Conservation (phyloP, 2,113 vertebrate genomes). For the Lethenteron camtschaticum region DNA sequence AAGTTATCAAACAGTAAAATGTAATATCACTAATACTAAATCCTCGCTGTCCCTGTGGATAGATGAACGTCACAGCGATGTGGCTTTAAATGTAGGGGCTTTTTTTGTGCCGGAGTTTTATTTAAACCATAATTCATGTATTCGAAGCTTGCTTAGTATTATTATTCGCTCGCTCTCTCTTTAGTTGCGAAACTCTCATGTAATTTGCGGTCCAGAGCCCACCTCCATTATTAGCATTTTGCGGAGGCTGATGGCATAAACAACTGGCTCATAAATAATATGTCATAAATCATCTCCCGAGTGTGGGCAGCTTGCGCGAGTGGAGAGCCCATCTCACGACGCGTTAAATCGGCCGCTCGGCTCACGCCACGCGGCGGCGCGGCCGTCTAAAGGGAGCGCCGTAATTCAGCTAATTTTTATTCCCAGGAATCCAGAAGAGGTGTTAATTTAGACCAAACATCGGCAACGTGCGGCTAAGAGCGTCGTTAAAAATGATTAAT, state of each 20-base stretch:
- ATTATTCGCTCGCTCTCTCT: too few species aligned
- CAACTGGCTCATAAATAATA: constrained; percentile 2
- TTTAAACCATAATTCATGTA: too few species aligned
- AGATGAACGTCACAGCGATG: too few species aligned
- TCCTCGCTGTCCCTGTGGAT: too few species aligned
- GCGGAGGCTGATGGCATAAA: not conserved
- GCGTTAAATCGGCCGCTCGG: not conserved
- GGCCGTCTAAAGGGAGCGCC: not conserved
- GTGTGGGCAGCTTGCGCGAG: not conserved
- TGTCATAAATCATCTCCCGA: not conserved
- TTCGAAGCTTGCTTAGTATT: too few species aligned
- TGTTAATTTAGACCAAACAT: constrained; percentile 1
- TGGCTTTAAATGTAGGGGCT: too few species aligned
- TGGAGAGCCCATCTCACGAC: not conserved
- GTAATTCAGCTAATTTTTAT: constrained; percentile 1
- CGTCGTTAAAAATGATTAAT: constrained; percentile 6
- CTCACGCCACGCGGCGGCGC: not conserved
- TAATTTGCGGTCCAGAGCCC: too few species aligned
- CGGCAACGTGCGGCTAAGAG: constrained; percentile 3
- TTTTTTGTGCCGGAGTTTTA: too few species aligned
- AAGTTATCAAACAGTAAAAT: too few species aligned
- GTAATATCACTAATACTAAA: too few species aligned
- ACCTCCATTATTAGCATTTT: too few species aligned
- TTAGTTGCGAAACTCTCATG: too few species aligned
- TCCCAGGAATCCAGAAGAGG: constrained; percentile 1